A percentile compares a stretch with the other conserved stretches of the same genome.
These are phyloP conservation scores for Mythimna vitellina DNA, from an alignment of 2,888 invertebrate species.

Conservation along the genomic window DNA sequence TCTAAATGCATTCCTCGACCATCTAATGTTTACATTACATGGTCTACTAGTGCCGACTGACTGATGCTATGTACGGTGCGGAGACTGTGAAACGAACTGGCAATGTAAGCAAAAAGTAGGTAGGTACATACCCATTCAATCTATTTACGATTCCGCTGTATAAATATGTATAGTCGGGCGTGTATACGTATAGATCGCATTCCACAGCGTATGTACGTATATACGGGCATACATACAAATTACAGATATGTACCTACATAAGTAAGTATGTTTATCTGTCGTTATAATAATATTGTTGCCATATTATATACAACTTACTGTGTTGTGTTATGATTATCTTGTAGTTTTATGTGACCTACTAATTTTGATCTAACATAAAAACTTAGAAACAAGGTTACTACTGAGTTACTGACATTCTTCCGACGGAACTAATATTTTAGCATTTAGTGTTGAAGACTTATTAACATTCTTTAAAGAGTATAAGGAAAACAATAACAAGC, in stretches of 20 bases:
- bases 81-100: slow-evolving; percentile 81
- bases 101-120: slow-evolving; percentile 85
- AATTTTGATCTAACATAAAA: slow-evolving; percentile 37
- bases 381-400: slow-evolving; percentile 42
- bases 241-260: slow-evolving; percentile 75
- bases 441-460: neutral
- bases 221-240: slow-evolving; percentile 76
- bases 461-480: neutral
- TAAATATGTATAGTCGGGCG: slow-evolving; percentile 80
- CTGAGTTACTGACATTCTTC: slow-evolving; percentile 27
- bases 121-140: slow-evolving; percentile 88
- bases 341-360: slow-evolving; percentile 64
- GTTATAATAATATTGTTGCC: slow-evolving; percentile 61
- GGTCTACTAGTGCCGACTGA: slow-evolving; percentile 75
- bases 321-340: slow-evolving; percentile 61
- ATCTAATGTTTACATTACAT: slow-evolving; percentile 89
- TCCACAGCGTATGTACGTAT: slow-evolving; percentile 83
- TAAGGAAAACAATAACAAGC: slow-evolving; percentile 14
- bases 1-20: slow-evolving; percentile 88
- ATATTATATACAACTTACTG: slow-evolving; percentile 44
- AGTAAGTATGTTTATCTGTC: slow-evolving; percentile 64
- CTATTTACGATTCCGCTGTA: slow-evolving; percentile 89
- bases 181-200: slow-evolving; percentile 85
- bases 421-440: slow-evolving; percentile 27
- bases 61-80: slow-evolving; percentile 79